Conservation (phyloP, 2,888 invertebrate species). For the Agriotes lineatus region DNA sequence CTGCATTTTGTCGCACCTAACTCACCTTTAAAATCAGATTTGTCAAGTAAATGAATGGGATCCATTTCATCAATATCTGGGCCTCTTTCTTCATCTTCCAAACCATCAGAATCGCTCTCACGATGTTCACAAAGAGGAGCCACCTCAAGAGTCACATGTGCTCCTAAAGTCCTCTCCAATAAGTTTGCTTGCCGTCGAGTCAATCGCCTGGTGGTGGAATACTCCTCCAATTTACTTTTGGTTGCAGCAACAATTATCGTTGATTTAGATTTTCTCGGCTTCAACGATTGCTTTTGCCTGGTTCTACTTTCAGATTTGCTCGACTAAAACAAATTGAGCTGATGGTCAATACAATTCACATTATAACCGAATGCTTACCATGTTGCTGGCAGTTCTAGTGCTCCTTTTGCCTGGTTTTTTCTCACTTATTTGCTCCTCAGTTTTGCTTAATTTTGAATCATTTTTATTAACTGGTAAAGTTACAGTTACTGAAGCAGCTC, state of each 20-base stretch:
- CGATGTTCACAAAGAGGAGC: background rate
- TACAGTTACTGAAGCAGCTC: background rate
- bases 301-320: background rate
- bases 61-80: constrained; percentile 65
- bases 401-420: background rate
- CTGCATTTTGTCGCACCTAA: background rate
- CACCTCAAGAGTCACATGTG: constrained; percentile 1
- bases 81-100: constrained; percentile 39
- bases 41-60: constrained; percentile 67
- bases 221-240: constrained; percentile 25
- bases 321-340: no score
- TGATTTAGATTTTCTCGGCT: constrained; percentile 23
- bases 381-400: no score
- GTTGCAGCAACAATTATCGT: constrained; percentile 1
- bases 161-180: constrained; percentile 61
- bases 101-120: constrained; percentile 21
- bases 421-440: no score
- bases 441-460: no score
- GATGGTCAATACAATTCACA: no score
- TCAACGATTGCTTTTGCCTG: background rate
- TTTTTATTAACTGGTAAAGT: no score
- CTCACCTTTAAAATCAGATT: constrained; percentile 68
- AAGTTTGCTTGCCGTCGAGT: constrained; percentile 68
- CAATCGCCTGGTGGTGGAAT: constrained; percentile 57
- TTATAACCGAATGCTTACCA: no score